Evolutionary conservation across 2,888 invertebrate species (phyloP).

Genomic region (Kryphioiulus occultus): DNA sequence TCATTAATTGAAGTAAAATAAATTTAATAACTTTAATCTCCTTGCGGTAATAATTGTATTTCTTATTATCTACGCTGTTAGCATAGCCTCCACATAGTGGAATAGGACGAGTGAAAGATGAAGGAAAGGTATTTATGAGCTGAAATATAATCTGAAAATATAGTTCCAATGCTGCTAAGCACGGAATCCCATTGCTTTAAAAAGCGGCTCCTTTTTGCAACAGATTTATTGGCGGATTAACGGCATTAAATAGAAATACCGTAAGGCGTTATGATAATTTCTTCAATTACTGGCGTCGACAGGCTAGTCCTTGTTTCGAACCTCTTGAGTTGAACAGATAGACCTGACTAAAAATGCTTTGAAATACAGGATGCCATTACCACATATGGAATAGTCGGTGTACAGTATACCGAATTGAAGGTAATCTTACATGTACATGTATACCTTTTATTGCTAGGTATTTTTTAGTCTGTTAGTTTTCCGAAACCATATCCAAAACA

Average conservation of each 20-base stretch:
- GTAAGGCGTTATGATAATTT: not conserved
- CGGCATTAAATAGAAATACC: not conserved
- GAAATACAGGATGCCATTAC: too few species aligned
- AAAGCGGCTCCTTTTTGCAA: not conserved
- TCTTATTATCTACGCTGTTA: not conserved
- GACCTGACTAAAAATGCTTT: too few species aligned
- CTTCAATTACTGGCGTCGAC: not conserved
- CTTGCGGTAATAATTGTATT: not conserved
- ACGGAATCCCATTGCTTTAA: not conserved
- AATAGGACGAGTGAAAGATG: not conserved
- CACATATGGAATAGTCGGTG: too few species aligned
- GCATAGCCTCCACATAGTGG: not conserved
- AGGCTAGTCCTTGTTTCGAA: not conserved
- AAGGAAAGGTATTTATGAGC: not conserved
- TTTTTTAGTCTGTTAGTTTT: too few species aligned
- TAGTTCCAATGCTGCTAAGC: not conserved
- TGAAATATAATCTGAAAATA: not conserved
- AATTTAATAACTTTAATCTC: not conserved
- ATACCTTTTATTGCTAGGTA: too few species aligned
- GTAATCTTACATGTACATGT: too few species aligned
- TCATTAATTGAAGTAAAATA: not conserved
- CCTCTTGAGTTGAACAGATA: too few species aligned
- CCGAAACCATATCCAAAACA: too few species aligned
- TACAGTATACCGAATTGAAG: too few species aligned
- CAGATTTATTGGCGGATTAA: not conserved